These are phyloP conservation scores for Naja naja DNA, from an alignment of 2,113 vertebrate genomes.

Conservation along the genomic window DNA sequence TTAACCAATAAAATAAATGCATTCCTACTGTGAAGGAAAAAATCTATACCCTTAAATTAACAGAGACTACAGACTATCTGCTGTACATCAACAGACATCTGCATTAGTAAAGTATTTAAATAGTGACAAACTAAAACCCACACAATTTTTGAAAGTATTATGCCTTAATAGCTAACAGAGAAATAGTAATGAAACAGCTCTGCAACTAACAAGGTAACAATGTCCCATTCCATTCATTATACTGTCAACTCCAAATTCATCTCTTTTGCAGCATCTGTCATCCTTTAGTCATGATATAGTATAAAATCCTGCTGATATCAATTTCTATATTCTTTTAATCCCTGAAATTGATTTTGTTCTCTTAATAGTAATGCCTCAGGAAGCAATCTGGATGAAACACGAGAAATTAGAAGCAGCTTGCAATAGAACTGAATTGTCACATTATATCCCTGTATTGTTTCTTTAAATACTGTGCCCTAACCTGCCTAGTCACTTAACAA, in stretches of 20 bases:
- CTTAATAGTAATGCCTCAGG: slow-evolving; percentile 33
- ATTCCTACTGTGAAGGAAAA: slow-evolving; percentile 34
- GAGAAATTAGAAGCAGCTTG: slow-evolving; percentile 29
- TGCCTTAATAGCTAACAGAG: slow-evolving; percentile 41
- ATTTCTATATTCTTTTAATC: slow-evolving; percentile 40
- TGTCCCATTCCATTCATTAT: not conserved
- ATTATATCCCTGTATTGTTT: not conserved
- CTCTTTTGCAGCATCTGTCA: not conserved
- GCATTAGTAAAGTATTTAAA: slow-evolving; percentile 46
- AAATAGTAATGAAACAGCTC: slow-evolving; percentile 36
- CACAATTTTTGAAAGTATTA: slow-evolving; percentile 52
- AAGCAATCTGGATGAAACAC: slow-evolving; percentile 24
- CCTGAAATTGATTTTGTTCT: slow-evolving; percentile 32
- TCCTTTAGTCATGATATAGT: slow-evolving; percentile 3
- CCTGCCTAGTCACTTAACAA: slow-evolving; percentile 22
- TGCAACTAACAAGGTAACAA: slow-evolving; percentile 32
- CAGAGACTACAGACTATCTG: slow-evolving; percentile 23
- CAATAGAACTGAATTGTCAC: slow-evolving; percentile 1
- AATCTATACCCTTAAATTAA: slow-evolving; percentile 44
- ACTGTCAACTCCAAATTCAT: not conserved
- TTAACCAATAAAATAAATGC: slow-evolving; percentile 52
- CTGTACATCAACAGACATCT: slow-evolving; percentile 52
- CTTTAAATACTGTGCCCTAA: slow-evolving; percentile 25
- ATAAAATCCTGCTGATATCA: slow-evolving; percentile 24
- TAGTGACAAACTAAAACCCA: slow-evolving; percentile 44